Evolutionary conservation across 2,113 vertebrate species (phyloP), one percentile per base, ranked within the genome.

Genomic region (Grantiella picta): DNA sequence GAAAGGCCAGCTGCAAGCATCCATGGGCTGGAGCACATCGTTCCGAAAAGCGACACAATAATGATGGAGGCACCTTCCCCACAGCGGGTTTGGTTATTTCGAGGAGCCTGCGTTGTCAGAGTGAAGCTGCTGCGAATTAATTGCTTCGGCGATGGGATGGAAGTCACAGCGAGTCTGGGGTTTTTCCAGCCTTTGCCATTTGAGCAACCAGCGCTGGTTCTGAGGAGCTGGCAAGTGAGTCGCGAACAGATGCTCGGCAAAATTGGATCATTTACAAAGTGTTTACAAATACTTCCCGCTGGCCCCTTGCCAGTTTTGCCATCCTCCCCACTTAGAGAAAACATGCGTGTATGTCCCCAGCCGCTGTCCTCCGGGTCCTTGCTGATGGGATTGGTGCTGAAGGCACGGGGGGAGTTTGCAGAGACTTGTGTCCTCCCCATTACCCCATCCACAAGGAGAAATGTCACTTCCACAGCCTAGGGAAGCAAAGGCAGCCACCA

Each of bases 181-280:
- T 45, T 84, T 73, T 92, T 91, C 56, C 92, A 92, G 88, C 82
- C 71, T 70, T 77, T 4, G 7, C 92, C 86, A 29, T 92, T 92
- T 65, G 72, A 95, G 47, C 76, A 56, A 86, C 63, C 50, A 18
- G 40, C 72, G 17, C 42, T 9, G 3, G 44, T 87, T 86, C 86
- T 81, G 45, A 0, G 18, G 77, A 94, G 93, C 72, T 97, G 97
- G 94, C 96, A 94, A 95, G 61, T 89, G 91, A 94, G 66, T 54
- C 1, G 0, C 87, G 95, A 97, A 91, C 95, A 97, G 95, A 96
- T 96, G 95, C 95, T 96, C 33, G 2, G 83, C 89, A 96, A 97
- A 96, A 97, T 72, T 96, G 97, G 94, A 95, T 95, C 84, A 78
- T 97, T 97, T 95, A 92, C 94, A 91, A 94, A 91, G 81, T 96